Percentiles rank a stretch among this genome's conserved stretches.
These are phyloP conservation scores for Halcyon smyrnensis DNA, from an alignment of 2,797 vertebrate species.

Conservation along the genomic window DNA sequence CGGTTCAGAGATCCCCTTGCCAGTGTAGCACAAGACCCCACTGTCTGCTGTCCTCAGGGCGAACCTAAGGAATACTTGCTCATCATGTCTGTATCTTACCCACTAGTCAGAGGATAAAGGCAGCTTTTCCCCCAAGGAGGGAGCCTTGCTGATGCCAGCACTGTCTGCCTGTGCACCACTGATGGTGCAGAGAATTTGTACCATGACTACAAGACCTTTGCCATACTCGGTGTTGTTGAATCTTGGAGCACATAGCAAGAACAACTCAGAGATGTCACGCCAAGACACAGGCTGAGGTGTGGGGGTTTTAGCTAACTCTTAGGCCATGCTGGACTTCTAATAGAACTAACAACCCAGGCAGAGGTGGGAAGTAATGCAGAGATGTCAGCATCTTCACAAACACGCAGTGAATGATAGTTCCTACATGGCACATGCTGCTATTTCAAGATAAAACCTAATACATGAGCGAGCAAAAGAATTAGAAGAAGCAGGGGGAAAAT, in stretches of 20 bases:
- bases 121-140: background rate
- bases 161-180: background rate
- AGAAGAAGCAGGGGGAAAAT: background rate
- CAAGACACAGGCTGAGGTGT: background rate
- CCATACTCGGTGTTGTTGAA: background rate
- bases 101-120: background rate
- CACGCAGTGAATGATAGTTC: background rate
- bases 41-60: background rate
- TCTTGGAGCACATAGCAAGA: background rate
- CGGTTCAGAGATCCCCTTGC: background rate
- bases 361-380: background rate
- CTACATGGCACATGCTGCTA: background rate
- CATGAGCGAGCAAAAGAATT: background rate
- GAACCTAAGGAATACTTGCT: background rate
- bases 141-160: background rate
- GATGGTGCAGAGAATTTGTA: background rate
- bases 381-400: background rate
- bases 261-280: background rate
- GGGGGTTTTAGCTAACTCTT: background rate
- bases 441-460: background rate
- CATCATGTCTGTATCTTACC: background rate
- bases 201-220: background rate
- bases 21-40: background rate
- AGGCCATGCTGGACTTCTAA: background rate
- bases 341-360: background rate